phyloP scores from a whole-genome alignment of 2,888 invertebrate species.

The Oasisia sp. region DNA sequence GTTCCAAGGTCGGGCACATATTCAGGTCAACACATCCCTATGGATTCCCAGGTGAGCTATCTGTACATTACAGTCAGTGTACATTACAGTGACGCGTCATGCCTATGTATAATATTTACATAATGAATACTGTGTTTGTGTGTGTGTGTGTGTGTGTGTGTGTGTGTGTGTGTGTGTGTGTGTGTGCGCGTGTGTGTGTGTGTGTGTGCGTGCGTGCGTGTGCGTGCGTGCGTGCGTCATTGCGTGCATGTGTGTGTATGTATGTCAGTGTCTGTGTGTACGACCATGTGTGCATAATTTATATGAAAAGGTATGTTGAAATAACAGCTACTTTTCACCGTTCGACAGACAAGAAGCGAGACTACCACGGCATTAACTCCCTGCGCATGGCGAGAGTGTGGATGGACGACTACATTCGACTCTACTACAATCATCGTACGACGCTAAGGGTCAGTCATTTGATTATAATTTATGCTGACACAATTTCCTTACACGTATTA shows the following conservation, averaged over 20 bases:
- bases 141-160: no score
- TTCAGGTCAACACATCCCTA: constrained; percentile 95
- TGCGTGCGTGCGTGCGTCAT: not conserved
- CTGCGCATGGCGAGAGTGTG: constrained; percentile 93
- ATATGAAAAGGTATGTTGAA: no score
- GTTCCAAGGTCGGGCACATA: constrained; percentile 95
- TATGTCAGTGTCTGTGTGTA: not conserved
- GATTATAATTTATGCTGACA: no score
- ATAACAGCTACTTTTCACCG: not conserved
- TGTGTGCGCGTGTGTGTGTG: no score
- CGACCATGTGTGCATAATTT: not conserved
- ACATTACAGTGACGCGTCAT: not conserved
- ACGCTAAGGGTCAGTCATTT: constrained; percentile 44
- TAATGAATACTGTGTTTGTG: no score
- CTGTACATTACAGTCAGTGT: not conserved
- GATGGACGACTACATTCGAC: constrained; percentile 95
- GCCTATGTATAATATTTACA: not conserved
- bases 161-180: no score
- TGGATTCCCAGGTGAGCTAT: constrained; percentile 77
- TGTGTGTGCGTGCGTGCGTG: not conserved
- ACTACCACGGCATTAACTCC: constrained; percentile 89
- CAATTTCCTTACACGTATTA: no score
- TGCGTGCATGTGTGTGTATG: not conserved
- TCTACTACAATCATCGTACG: constrained; percentile 82
- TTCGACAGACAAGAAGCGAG: constrained; percentile 32